Base-by-base conservation (phyloP, 1,140 invertebrate species). In the Heliothis virescens region DNA sequence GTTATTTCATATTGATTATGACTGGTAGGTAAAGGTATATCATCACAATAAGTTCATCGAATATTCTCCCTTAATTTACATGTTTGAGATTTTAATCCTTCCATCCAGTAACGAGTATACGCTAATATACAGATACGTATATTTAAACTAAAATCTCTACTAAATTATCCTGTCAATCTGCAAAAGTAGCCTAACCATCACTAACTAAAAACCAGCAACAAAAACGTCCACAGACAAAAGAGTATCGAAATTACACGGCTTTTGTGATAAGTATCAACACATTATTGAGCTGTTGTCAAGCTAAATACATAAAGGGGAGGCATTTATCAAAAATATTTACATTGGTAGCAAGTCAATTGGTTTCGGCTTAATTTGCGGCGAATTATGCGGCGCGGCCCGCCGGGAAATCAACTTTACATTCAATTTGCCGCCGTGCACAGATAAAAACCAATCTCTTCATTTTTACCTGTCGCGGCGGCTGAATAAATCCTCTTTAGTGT, bases 351-450 rank as follows among this genome's bases (percentile, higher is more conserved):
- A 91, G 85, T 89, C 86, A 91, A 93, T 92, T 86, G 90, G 91
- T 88, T 91, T 91, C 89, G 87, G 92, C 91, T 91, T 93, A 93
- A 93, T 92, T 93, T 91, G 90, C 84, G 90, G 88, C 83, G 90
- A 90, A 92, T 92, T 90, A 90, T 89, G 91, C 90, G 89, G 89
- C 83, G 81, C 74, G 71, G 88, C 85, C 92, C 90, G 89, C 85
- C 86, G 92, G 92, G 92, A 93, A 93, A 93, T 93, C 92, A 90
- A 92, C 91, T 93, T 93, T 91, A 91, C 89, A 93, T 92, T 92
- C 92, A 93, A 92, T 93, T 93, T 91, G 85, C 87, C 83, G 86
- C 81, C 82, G 84, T 88, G 88, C 88, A 89, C 90, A 87, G 90
- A 92, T 91, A 91, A 91, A 93, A 93, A 93, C 82, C 90, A 93